A percentile compares a stretch with the other conserved stretches of the same genome.
These are phyloP conservation scores for Perca flavescens DNA, from an alignment of 2,113 vertebrate genomes.

Conservation along the genomic window DNA sequence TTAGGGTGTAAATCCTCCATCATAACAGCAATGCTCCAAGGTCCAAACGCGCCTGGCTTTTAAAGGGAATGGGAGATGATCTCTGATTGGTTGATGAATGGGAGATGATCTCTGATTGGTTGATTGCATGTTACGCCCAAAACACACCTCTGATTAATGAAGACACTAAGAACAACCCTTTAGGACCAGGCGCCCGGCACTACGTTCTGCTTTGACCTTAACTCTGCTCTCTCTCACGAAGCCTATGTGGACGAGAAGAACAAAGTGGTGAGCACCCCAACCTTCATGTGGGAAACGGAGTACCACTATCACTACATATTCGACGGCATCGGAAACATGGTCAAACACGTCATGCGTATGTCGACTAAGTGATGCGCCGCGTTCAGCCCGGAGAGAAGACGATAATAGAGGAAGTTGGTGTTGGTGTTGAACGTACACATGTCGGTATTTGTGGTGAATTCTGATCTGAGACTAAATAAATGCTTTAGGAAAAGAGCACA, in stretches of 20 bases:
- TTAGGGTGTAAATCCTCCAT: too few species aligned
- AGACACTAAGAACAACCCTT: too few species aligned
- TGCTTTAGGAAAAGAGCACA: conserved; percentile 47
- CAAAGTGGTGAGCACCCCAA: conserved; percentile 83
- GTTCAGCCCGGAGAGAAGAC: background rate
- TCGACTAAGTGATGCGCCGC: conserved; percentile 71
- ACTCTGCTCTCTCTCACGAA: conserved; percentile 69
- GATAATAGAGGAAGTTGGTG: conserved; percentile 28
- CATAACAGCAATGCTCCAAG: too few species aligned
- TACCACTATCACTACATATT: conserved; percentile 84
- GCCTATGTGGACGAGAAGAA: conserved; percentile 84
- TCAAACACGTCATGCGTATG: conserved; percentile 84
- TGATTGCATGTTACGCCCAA: too few species aligned
- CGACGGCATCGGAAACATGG: conserved; percentile 84
- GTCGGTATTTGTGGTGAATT: conserved; percentile 43
- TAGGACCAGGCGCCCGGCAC: background rate
- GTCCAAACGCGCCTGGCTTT: too few species aligned
- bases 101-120: too few species aligned
- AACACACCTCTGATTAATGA: too few species aligned
- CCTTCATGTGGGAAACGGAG: conserved; percentile 86
- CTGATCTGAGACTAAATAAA: conserved; percentile 48
- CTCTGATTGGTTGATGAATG: too few species aligned
- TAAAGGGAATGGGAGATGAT: too few species aligned
- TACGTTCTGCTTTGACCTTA: conserved; percentile 61
- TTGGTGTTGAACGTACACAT: conserved; percentile 18